These are phyloP conservation scores for Gobio occitaniae DNA, from an alignment of 2,797 vertebrate genomes.

Conservation along the genomic window DNA sequence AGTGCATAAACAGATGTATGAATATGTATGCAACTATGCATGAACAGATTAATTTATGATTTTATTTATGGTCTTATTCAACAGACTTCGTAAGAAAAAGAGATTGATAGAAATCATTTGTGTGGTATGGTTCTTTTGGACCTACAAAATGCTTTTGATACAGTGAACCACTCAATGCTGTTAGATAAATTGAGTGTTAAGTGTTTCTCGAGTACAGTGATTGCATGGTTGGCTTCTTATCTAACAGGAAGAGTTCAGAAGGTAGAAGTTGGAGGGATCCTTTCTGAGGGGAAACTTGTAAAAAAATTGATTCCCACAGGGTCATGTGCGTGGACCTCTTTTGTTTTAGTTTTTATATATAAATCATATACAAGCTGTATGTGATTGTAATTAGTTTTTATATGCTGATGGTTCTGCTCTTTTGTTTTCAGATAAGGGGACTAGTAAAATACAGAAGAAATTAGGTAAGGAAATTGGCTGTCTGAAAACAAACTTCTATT, in stretches of 20 bases:
- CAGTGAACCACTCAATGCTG: background rate
- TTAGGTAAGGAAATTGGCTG: no score
- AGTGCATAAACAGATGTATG: background rate
- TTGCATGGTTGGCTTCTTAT: background rate
- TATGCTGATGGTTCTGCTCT: background rate
- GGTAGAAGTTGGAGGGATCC: background rate
- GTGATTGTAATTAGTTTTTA: background rate
- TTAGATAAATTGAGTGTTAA: background rate
- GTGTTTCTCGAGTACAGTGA: background rate
- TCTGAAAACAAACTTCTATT: background rate
- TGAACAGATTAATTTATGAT: background rate
- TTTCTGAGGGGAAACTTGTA: background rate
- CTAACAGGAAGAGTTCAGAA: background rate
- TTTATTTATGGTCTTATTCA: background rate
- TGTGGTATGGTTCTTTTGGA: background rate
- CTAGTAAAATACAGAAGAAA: background rate
- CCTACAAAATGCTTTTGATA: background rate
- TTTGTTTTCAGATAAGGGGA: background rate
- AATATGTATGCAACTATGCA: background rate
- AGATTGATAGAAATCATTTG: background rate
- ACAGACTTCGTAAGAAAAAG: background rate
- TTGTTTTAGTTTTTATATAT: background rate
- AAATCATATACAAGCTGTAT: slow-evolving; percentile 4
- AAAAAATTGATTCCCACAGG: background rate
- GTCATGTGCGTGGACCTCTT: background rate